A percentile compares a stretch with the other conserved stretches of the same genome.
phyloP scores from a whole-genome alignment of 2,888 invertebrate species.

The Chloroclystis v-ata region DNA sequence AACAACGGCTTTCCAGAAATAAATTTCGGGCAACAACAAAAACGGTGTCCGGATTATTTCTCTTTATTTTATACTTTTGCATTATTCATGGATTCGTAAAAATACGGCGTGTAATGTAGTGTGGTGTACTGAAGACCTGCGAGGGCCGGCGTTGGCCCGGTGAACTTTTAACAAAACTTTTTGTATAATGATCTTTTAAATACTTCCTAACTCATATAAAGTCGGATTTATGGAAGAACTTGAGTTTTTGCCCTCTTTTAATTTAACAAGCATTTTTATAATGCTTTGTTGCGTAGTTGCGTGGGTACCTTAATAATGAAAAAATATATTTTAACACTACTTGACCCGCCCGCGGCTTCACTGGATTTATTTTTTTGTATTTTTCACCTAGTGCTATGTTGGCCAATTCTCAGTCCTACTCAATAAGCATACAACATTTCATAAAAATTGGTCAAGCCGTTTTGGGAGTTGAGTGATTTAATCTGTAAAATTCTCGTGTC shows the following conservation, averaged over 20 bases:
- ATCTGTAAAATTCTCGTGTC: no score
- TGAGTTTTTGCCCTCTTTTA: conserved; percentile 14
- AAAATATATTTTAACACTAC: no score
- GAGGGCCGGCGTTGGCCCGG: conserved; percentile 4
- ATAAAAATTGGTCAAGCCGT: no score
- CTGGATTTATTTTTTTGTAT: no score
- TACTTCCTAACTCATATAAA: conserved; percentile 32
- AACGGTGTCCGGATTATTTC: conserved; percentile 1
- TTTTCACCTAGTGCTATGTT: no score
- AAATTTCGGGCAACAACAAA: neutral
- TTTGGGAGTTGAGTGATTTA: no score
- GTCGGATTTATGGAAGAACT: conserved; percentile 30
- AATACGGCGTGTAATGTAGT: conserved; percentile 8
- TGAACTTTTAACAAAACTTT: conserved; percentile 24
- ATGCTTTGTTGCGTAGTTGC: no score
- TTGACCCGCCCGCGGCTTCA: no score
- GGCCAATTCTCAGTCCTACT: no score
- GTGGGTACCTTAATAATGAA: no score
- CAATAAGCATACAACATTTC: no score
- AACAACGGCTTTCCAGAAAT: neutral
- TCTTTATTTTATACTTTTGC: conserved; percentile 6
- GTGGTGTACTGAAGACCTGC: conserved; percentile 7
- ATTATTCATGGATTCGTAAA: conserved; percentile 10
- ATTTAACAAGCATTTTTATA: conserved; percentile 11
- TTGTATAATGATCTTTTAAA: conserved; percentile 32